Evolutionary conservation across 1,140 invertebrate genomes (phyloP), one percentile per base, ranked within the genome.

Genomic region (Kradibia gibbosae): DNA sequence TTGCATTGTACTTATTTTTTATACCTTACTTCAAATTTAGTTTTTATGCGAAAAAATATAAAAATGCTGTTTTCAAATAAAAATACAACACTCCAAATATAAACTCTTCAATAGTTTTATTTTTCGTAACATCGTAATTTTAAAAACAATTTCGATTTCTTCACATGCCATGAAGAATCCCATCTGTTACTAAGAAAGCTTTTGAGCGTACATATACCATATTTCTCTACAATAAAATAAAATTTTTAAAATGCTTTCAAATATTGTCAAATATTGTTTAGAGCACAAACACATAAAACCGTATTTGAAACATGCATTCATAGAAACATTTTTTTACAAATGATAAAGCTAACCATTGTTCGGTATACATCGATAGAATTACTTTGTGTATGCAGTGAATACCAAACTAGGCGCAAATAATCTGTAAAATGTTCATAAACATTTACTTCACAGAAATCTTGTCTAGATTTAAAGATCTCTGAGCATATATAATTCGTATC

Each of bases 401-500:
- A n/a, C n/a, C n/a, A n/a, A n/a, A n/a, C n/a, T n/a, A n/a, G n/a
- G n/a, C n/a, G n/a, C n/a, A n/a, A n/a, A n/a, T n/a, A n/a, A n/a
- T n/a, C n/a, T n/a, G n/a, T n/a, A n/a, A n/a, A n/a, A n/a, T n/a
- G n/a, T n/a, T n/a, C n/a, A n/a, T n/a, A n/a, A n/a, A n/a, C n/a
- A n/a, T n/a, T n/a, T n/a, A n/a, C n/a, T n/a, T n/a, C n/a, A n/a
- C n/a, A n/a, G n/a, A 25, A 22, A 5, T 57, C 53, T 57, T 15
- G 45, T 22, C 15, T n/a, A 13, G 65, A 45, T 78, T 78, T 78
- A 53, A 15, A 60, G 50, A 28, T 31, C 53, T 31, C 4, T 17
- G 67, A 73, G 36, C 53, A 70, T 73, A 20, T 45, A 73, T 80
- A 73, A 80, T 80, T 72, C 78, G 78, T 60, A 34, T 2, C 70